Evolutionary conservation across 2,888 invertebrate genomes (phyloP), one percentile per base, ranked within the genome.

Genomic region (Drosophila meridionalis): DNA sequence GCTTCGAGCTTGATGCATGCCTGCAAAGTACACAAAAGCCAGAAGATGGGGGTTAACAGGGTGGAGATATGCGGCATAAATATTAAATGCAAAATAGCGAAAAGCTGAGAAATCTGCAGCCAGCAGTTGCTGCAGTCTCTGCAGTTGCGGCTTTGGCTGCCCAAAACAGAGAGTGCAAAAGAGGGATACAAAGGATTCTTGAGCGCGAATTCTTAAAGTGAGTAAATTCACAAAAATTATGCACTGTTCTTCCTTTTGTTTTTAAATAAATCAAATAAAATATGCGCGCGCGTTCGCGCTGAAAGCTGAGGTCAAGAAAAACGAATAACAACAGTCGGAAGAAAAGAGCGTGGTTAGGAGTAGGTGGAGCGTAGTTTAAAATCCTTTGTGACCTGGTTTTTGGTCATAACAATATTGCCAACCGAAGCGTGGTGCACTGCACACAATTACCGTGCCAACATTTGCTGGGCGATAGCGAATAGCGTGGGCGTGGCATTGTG

Each of bases 371-470:
- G 52, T 43, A 20, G 60, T 47, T 64, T 63, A 79, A 76, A 76
- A 77, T 90, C 84, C 83, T 87, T 87, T 89, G 86, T 90, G 91
- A 90, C 91, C 90, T 90, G 90, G 90, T 91, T 87, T 91, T 90
- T 79, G 90, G 86, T 83, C 90, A 87, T 83, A 82, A 83, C 83
- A 82, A 83, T 81, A 90, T 84, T 87, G 89, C 86, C 84, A 82
- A 81, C 76, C 76, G 72, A 87, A 90, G 80, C 81, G 82, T 76
- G 76, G 81, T 70, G 90, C 90, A 78, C 73, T 82, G 90, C 76
- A 90, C 82, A 87, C 85, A 86, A 86, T 86, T 86, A 86, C 85
- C 90, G 85, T 88, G 88, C 86, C 90, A 85, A 85, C 83, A 73
- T 88, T 78, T 82, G 73, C 76, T 68, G 70, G 71, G 79, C 83